Evolutionary conservation across 2,888 invertebrate genomes (phyloP), one percentile per base, ranked within the genome.

Genomic region (Mythimna vitellina): DNA sequence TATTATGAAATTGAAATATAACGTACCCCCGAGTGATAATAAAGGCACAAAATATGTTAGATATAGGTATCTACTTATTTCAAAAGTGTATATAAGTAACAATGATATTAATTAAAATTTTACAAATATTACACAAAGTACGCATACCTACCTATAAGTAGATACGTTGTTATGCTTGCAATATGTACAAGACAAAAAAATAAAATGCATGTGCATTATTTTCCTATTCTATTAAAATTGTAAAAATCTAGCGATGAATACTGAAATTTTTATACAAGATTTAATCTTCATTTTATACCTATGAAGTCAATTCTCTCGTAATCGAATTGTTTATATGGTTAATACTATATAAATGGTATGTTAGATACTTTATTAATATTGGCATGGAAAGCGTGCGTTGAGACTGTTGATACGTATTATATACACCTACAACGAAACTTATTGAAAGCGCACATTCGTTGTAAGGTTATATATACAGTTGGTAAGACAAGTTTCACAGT

Each of bases 401-500:
- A 93, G 92, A 93, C 92, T 93, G 92, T 92, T 91, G 91, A 87
- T 89, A 88, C 88, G 87, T 90, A 86, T 73, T 76, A 81, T 86
- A 81, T 81, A 81, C 58, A 76, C 77, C 86, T 89, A 88, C 92
- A 93, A 92, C 92, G 92, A 92, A 91, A 89, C 89, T 89, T 91
- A 90, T 89, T 86, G 87, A 88, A 89, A 86, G 88, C 90, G 91
- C 91, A 91, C 90, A 91, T 91, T 92, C 90, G 91, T 92, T 93
- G 90, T 89, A 89, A 92, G 88, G 85, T 85, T 86, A 91, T 88
- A 88, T 87, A 89, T 92, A 91, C 92, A 92, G 91, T 92, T 93
- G 91, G 88, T 93, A 93, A 94, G 95, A 94, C 94, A 94, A 92
- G 93, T 94, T 94, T 95, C 93, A 92, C 95, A 92, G 90, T 93